These are phyloP conservation scores for Oikopleura vanhoeffeni DNA, from an alignment of 23 tunicate species.

Conservation along the genomic window DNA sequence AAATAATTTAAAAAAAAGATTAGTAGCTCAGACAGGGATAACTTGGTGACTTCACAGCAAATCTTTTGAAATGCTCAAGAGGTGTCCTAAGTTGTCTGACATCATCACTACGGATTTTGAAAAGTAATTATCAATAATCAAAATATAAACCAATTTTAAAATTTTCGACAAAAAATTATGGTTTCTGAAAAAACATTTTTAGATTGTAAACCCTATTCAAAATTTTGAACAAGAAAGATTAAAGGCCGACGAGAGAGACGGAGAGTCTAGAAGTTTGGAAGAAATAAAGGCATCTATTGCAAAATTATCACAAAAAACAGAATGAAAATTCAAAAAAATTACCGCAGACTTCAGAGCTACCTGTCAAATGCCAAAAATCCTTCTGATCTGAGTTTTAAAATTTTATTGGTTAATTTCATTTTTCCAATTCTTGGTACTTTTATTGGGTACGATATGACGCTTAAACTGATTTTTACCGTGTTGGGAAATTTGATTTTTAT, in stretches of 20 bases:
- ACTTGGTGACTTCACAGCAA: constrained; percentile 3
- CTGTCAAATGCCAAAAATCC: no score
- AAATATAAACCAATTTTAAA: no score
- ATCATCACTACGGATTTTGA: neutral
- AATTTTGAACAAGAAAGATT: neutral
- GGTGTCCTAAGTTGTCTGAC: constrained; percentile 16
- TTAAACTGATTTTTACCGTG: no score
- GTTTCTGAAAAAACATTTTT: neutral
- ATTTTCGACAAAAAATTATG: no score
- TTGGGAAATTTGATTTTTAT: no score
- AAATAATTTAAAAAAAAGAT: no score
- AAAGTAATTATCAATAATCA: neutral
- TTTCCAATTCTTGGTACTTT: no score
- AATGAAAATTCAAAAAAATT: no score
- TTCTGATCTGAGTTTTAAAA: no score
- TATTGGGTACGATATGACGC: no score
- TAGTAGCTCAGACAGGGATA: constrained; percentile 15
- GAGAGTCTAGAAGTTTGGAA: neutral
- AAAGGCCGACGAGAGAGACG: neutral
- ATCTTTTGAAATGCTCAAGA: neutral
- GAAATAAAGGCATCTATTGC: neutral
- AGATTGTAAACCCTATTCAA: neutral
- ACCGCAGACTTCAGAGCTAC: no score
- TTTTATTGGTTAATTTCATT: no score
- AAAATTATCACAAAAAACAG: neutral